These are phyloP conservation scores for Phalanger gymnotis DNA, from an alignment of 2,797 vertebrate species.

Conservation along the genomic window DNA sequence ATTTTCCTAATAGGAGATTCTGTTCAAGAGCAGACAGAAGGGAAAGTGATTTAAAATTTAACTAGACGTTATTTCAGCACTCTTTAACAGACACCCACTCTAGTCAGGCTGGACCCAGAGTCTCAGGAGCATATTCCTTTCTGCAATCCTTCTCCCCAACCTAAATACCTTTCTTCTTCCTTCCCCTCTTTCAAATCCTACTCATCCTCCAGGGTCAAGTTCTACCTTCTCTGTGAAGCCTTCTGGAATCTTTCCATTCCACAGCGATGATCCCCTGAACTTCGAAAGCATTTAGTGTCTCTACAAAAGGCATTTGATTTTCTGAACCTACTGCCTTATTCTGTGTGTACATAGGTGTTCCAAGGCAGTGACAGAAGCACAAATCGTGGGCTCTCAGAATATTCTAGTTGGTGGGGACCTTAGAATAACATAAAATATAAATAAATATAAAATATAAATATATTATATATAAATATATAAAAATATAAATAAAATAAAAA, in stretches of 20 bases:
- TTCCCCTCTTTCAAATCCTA: not conserved
- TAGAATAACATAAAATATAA: not conserved
- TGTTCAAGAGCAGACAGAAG: not conserved
- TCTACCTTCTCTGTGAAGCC: not conserved
- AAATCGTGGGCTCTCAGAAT: not conserved
- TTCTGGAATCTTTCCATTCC: not conserved
- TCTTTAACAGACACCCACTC: not conserved
- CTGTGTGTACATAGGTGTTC: not conserved
- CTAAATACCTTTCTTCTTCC: not conserved
- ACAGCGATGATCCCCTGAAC: not conserved
- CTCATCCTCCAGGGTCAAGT: not conserved
- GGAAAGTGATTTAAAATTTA: not conserved
- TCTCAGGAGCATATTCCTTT: not conserved
- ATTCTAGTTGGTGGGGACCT: not conserved
- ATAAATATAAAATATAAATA: too few relatives aligned
- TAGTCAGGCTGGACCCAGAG: not conserved
- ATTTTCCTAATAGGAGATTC: not conserved
- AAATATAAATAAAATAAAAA: too few relatives aligned
- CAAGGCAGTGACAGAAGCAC: not conserved
- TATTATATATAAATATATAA: too few relatives aligned
- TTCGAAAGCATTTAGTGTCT: not conserved
- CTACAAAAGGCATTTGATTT: not conserved
- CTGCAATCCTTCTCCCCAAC: not conserved
- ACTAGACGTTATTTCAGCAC: not conserved
- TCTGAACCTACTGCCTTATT: not conserved